Conservation (phyloP, 2,888 invertebrate genomes). For the Rhingia campestris region DNA sequence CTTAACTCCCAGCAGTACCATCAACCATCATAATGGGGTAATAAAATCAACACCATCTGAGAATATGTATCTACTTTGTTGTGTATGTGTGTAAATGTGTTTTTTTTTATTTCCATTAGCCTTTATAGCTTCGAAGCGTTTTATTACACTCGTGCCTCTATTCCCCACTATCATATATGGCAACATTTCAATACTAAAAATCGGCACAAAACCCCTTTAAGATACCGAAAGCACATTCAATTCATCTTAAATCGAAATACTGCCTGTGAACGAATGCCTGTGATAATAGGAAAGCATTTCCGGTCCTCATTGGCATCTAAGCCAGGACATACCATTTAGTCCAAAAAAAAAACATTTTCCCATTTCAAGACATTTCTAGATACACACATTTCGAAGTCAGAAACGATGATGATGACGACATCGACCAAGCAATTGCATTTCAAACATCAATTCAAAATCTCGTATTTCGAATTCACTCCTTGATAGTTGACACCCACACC, state of each 20-base stretch:
- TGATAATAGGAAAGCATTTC: slow-evolving; percentile 64
- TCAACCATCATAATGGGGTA: slow-evolving; percentile 66
- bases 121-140: slow-evolving; percentile 45
- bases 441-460: slow-evolving; percentile 55
- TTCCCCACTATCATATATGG: neutral
- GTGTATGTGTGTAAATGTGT: neutral
- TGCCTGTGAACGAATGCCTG: neutral
- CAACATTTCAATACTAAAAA: slow-evolving; percentile 28
- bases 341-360: neutral
- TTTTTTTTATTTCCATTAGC: slow-evolving; percentile 64
- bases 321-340: neutral
- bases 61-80: slow-evolving; percentile 58
- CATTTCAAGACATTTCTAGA: slow-evolving; percentile 27
- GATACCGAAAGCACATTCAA: slow-evolving; percentile 25
- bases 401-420: slow-evolving; percentile 1
- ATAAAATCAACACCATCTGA: slow-evolving; percentile 69
- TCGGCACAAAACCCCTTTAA: slow-evolving; percentile 25
- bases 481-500: slow-evolving; percentile 57
- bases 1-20: slow-evolving; percentile 49
- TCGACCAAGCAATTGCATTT: slow-evolving; percentile 40
- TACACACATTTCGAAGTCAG: slow-evolving; percentile 6
- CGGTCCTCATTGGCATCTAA: slow-evolving; percentile 57
- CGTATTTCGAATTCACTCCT: slow-evolving; percentile 58
- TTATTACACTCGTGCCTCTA: slow-evolving; percentile 17
- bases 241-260: slow-evolving; percentile 54